Evolutionary conservation across 2,888 invertebrate species (phyloP).

Genomic region (Drosophila engyochracea): DNA sequence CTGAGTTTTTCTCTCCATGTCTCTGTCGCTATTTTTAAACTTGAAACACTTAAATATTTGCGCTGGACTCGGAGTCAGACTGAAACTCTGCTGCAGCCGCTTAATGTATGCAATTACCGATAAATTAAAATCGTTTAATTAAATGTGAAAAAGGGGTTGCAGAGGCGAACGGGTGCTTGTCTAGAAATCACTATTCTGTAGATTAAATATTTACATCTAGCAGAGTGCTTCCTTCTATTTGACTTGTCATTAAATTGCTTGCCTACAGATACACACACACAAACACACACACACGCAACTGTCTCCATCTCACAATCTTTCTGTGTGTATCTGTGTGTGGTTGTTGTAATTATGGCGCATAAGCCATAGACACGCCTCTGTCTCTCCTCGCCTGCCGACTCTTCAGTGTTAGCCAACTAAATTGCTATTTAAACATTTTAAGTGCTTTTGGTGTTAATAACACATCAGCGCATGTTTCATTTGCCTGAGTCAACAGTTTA

Average conservation of each 20-base stretch:
- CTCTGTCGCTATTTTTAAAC: not conserved
- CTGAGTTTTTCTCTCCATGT: conserved; percentile 8
- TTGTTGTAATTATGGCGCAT: conserved; percentile 38
- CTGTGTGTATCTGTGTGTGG: conserved; percentile 8
- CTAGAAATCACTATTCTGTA: conserved; percentile 43
- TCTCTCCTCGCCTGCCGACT: not conserved
- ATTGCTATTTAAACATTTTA: conserved; percentile 74
- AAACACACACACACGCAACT: not conserved
- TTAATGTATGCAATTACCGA: conserved; percentile 56
- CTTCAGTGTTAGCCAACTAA: conserved; percentile 23
- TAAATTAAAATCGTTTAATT: conserved; percentile 66
- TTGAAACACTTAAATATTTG: conserved; percentile 38
- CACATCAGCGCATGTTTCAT: conserved; percentile 76
- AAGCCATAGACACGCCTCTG: conserved; percentile 13
- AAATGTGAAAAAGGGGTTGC: conserved; percentile 26
- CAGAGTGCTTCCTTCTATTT: conserved; percentile 53
- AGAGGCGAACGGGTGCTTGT: not conserved
- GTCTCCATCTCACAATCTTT: not conserved
- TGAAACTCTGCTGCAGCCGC: not conserved
- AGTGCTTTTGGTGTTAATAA: conserved; percentile 75
- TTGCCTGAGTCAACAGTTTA: conserved; percentile 76
- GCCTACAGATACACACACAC: conserved; percentile 24
- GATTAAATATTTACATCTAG: conserved; percentile 57
- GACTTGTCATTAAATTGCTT: conserved; percentile 56
- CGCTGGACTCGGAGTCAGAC: conserved; percentile 9